Percentiles rank a stretch among this genome's conserved stretches.
Evolutionary conservation across 1,140 invertebrate genomes (phyloP).

Genomic region (Aphelinus atriplicis): DNA sequence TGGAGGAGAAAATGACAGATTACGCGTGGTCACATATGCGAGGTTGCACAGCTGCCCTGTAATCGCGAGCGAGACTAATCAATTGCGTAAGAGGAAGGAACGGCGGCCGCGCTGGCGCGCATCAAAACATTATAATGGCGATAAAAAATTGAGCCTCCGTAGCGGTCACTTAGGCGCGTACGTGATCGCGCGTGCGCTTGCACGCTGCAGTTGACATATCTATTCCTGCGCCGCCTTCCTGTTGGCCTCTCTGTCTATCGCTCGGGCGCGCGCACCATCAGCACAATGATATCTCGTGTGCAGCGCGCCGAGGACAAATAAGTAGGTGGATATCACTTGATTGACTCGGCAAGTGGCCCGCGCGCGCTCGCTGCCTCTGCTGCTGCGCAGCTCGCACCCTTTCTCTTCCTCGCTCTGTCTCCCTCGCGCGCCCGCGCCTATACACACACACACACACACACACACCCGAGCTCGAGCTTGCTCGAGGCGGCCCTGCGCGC

Average conservation of each 20-base stretch:
- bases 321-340: constrained; percentile 56
- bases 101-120: neutral
- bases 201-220: constrained; percentile 10
- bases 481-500: too few relatives aligned
- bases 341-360: constrained; percentile 51
- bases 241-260: constrained; percentile 2
- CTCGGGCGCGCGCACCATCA: constrained; percentile 10
- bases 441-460: neutral
- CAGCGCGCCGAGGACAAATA: constrained; percentile 22
- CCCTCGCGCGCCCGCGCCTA: neutral
- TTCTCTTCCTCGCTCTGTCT: constrained; percentile 8
- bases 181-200: neutral
- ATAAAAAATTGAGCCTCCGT: constrained; percentile 16
- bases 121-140: constrained; percentile 14
- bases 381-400: constrained; percentile 28
- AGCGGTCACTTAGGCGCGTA: constrained; percentile 23
- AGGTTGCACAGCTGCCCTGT: too few relatives aligned
- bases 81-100: constrained; percentile 35
- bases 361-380: constrained; percentile 16
- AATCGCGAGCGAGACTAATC: constrained; percentile 32
- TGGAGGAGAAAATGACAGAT: too few relatives aligned
- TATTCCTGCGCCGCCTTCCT: neutral
- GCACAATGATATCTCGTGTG: constrained; percentile 43
- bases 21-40: too few relatives aligned
- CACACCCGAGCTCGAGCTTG: too few relatives aligned